Base-by-base conservation (phyloP, 2,113 vertebrate genomes). In the Xenus cinereus region DNA sequence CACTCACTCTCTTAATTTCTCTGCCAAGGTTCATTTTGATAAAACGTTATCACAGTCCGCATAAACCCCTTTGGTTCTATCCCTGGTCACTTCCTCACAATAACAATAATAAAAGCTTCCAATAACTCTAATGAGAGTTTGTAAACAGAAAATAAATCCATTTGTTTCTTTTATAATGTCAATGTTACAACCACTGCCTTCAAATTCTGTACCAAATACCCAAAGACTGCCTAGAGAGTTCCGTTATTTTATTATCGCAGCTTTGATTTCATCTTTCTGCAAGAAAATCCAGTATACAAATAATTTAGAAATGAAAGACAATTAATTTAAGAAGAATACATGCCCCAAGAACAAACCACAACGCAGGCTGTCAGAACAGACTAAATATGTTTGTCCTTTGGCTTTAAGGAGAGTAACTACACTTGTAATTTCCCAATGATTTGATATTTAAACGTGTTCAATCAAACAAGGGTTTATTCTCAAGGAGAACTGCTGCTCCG, bases 391-490 rank as follows among this genome's bases (percentile, higher is more conserved):
- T 94, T 92, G 75, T 87, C 76, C 71, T 97, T 93, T 87, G 51
- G 71, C 76, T 96, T 89, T 81, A 95, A 84, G 7, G 46, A 72
- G 45, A 66, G 16, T 62, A 90, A 84, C 35, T 80, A 51, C 39
- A 54, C 67, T 91, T 50, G 9, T 37, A 92, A 92, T 92, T 95
- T 85, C 83, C 66, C 73, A 35, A 45, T 85, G 76, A 92, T 90
- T 68, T 85, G 46, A 76, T 84, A 80, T 71, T 94, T 84, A 95
- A 98, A 91, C 53, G 80, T 26, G 41, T 59, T 77, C 43, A 96
- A 43, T 72, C 68, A 91, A 93, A 76, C 50, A 78, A 83, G 15
- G 23, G 6, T 89, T 75, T 75, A 75, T 63, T 35, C 74, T 89
- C 60, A 73, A 62, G 46, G n/a, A 84, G 33, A 76, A 67, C 39